Base-by-base conservation (phyloP, 2,797 vertebrate genomes). In the Lithobates pipiens region DNA sequence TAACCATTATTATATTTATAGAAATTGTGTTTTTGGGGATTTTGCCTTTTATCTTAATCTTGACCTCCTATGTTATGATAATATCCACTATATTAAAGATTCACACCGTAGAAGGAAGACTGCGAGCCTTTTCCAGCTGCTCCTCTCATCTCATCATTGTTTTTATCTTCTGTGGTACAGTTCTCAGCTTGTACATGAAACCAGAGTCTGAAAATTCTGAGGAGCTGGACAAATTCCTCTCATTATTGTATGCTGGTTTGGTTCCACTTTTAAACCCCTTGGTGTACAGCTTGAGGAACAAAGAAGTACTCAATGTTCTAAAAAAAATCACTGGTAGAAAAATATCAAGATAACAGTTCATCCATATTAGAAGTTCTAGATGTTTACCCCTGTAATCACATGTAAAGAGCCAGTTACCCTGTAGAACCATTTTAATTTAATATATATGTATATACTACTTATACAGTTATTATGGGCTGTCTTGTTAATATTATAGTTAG, bases 251-350 rank as follows among this genome's bases (percentile, higher is more conserved):
- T 27, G 42, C 23, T 1, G 32, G n/a, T 27, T 11, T 82, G 32
- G 44, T 82, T 61, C 80, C 80, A 61, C 36, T 82, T 46, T 73
- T 82, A 82, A 82, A 82, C 8, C 80, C 80, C 8, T 29, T 82
- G 10, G 70, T 82, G 1, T 82, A 82, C 27, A 82, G 69, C 21
- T 10, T 82, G 50, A 72, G 80, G 32, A 82, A 82, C 34, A 72
- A 82, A 42, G 70, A 73, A 16, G 46, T 80, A 23, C 16, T 32
- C 13, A 71, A 54, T 44, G 44, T 46, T n/a, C 54, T 82, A 13
- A 73, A 15, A 82, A 63, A 34, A 23, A 13, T 78, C 10, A 42
- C 23, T 74, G 39, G 71, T 2, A 42, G 36, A 46, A 74, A 25
- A 25, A 65, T 25, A 65, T 65, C 10, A 4, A 54, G 15, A 18